Base-by-base conservation (phyloP, 2,888 invertebrate genomes). In the Baccha elongata region DNA sequence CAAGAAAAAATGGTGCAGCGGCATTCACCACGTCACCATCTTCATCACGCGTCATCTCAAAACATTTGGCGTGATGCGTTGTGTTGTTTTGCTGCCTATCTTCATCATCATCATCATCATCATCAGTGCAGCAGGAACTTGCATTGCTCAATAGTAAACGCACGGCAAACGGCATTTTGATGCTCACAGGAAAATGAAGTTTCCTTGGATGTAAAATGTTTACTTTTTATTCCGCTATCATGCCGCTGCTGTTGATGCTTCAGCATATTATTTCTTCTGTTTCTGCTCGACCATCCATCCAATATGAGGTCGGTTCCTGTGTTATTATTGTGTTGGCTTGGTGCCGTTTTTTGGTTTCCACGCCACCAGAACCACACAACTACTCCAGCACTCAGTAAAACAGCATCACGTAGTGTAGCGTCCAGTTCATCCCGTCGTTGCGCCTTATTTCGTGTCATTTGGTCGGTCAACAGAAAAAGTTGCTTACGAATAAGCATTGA, bases 41-140 rank as follows among this genome's bases (percentile, higher is more conserved):
- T 32, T 55, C 75, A 60, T 60, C 75, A 64, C 68, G 26, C 73
- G 73, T 69, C 79, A 65, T 58, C 53, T 78, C 62, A 78, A 72
- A 83, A 78, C 78, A 71, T 85, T 74, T 78, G 85, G 81, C 81
- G 73, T 81, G 81, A 81, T 75, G 74, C 74, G 81, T 48, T 74
- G 53, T 69, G 72, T 72, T 62, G 65, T 76, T 79, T 42, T 72
- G 26, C 64, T 53, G 71, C 74, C 58, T 52, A 44, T 75, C 73
- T 52, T 67, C 73, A 73, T 73, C 65, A 67, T 44, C 58, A 19
- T 42, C 68, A 60, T 35, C 50, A 32, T 50, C 8, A 42, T 23
- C 23, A 26, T 6, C n/a, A 26, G 44, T n/a, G 21, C 65, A 78
- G 19, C 58, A 52, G 37, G 44, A 58, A 42, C 37, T 53, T 35